These are phyloP conservation scores for Tautogolabrus adspersus DNA, from an alignment of 2,113 vertebrate species.

Conservation along the genomic window DNA sequence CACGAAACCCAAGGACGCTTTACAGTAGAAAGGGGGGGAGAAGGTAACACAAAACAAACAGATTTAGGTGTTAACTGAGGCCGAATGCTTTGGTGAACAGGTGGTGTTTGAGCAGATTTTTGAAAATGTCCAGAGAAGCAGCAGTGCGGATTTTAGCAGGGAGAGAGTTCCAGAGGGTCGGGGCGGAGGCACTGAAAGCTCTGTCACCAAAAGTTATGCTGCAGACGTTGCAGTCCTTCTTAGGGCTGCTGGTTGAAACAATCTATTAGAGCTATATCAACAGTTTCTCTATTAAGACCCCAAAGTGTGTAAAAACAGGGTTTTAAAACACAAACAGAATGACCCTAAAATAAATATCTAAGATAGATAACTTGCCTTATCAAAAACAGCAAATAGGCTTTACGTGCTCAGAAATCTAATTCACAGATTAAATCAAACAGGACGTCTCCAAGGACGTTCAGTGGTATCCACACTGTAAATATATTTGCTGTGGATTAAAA, in stretches of 20 bases:
- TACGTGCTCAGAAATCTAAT: conserved; percentile 3
- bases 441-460: conserved; percentile 19
- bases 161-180: no score
- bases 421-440: conserved; percentile 9
- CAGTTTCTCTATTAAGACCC: neutral
- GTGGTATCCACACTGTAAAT: neutral
- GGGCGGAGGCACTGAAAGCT: no score
- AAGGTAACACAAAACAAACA: no score
- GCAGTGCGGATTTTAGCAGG: no score
- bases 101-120: no score
- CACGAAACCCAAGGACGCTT: no score
- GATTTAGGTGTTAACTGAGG: no score
- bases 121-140: no score
- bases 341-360: neutral
- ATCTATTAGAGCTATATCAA: neutral
- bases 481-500: conserved; percentile 17
- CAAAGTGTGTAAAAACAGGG: neutral
- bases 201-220: neutral
- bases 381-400: conserved; percentile 7
- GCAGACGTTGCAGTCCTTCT: neutral
- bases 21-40: no score
- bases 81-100: no score
- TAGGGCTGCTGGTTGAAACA: no score
- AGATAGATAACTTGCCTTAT: neutral
- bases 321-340: neutral